Evolutionary conservation across 1,140 invertebrate genomes (phyloP).

Genomic region (Lordiphosa clarofinis): DNA sequence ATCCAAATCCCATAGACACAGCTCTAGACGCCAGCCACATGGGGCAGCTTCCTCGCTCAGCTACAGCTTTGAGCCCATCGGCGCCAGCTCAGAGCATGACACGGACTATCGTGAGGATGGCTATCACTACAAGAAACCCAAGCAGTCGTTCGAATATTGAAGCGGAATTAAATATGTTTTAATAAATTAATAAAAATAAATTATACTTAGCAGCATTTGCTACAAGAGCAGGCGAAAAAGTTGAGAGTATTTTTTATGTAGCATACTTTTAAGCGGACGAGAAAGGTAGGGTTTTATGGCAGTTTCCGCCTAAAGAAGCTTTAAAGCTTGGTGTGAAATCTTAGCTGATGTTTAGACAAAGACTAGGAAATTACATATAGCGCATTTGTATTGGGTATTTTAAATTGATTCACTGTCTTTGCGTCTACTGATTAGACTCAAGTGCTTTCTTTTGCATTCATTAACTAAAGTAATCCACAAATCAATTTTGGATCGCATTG

Average conservation of each 20-base stretch:
- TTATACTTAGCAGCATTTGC: conserved; percentile 48
- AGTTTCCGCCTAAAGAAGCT: conserved; percentile 29
- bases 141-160: conserved; percentile 21
- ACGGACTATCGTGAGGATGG: conserved; percentile 55
- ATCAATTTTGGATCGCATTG: too few species aligned
- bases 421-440: too few species aligned
- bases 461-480: too few species aligned
- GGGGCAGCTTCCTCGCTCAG: conserved; percentile 6
- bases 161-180: not conserved
- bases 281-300: not conserved
- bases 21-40: not conserved
- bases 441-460: too few species aligned
- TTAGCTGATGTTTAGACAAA: conserved; percentile 1
- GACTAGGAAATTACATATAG: too few species aligned
- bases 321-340: conserved; percentile 14
- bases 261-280: conserved; percentile 30
- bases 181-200: conserved; percentile 29
- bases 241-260: not conserved
- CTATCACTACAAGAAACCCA: conserved; percentile 61
- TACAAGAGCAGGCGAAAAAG: conserved; percentile 44
- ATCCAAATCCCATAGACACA: conserved; percentile 8
- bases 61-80: conserved; percentile 16
- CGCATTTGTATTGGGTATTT: too few species aligned
- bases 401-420: too few species aligned
- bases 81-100: conserved; percentile 40